phyloP scores from a whole-genome alignment of 2,888 invertebrate species.

The Anticlea derivata region DNA sequence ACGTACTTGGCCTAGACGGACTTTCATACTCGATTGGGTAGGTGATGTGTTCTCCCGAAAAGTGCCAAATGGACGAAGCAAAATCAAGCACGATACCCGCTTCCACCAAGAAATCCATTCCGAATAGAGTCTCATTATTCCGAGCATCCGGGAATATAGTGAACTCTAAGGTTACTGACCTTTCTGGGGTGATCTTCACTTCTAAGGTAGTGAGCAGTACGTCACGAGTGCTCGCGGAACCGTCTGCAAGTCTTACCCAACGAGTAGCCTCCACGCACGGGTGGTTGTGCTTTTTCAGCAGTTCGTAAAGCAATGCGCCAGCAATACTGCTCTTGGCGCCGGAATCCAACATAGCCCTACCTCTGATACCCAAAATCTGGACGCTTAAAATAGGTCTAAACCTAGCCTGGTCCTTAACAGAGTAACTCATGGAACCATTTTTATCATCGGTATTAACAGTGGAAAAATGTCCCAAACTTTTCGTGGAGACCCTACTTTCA shows the following conservation, averaged over 20 bases:
- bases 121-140: conserved; percentile 1
- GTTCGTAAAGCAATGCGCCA: not conserved
- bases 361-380: not conserved
- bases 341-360: not conserved
- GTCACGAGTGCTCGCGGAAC: not conserved
- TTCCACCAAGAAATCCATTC: not conserved
- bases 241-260: not conserved
- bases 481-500: no score
- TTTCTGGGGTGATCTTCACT: not conserved
- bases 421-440: no score
- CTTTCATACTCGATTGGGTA: conserved; percentile 1
- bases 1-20: not conserved
- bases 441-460: no score
- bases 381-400: not conserved
- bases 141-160: not conserved
- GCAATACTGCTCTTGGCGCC: conserved; percentile 1
- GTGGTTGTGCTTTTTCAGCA: not conserved
- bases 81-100: not conserved
- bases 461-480: no score
- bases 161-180: not conserved
- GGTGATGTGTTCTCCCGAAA: not conserved
- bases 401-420: no score
- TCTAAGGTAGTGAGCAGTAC: not conserved
- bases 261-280: not conserved
- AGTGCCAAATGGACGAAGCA: not conserved